Conservation (phyloP, 1,140 invertebrate species). For the Tenebrio molitor region DNA sequence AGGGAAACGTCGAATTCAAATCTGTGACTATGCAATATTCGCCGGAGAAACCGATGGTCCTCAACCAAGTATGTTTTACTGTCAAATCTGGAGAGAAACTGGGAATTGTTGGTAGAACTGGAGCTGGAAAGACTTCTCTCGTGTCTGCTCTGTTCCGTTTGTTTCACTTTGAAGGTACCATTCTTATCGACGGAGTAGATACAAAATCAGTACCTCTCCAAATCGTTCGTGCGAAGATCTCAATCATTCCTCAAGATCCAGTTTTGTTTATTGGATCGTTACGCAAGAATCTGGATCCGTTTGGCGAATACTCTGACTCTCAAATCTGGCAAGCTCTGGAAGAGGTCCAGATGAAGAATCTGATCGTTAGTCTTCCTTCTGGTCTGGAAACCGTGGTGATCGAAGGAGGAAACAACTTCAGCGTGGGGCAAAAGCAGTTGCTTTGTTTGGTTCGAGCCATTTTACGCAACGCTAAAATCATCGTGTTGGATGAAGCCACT, state of each 20-base stretch:
- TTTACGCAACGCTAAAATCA: constrained; percentile 80
- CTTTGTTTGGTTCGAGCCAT: constrained; percentile 87
- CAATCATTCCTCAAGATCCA: constrained; percentile 54
- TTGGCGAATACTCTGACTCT: constrained; percentile 61
- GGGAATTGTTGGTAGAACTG: constrained; percentile 83
- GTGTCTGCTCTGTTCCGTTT: constrained; percentile 78
- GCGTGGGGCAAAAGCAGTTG: constrained; percentile 86
- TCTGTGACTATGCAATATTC: not conserved
- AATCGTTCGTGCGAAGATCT: constrained; percentile 72
- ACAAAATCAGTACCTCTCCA: constrained; percentile 74
- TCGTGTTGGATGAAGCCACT: constrained; percentile 89
- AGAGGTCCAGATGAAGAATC: constrained; percentile 68
- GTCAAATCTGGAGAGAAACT: constrained; percentile 73
- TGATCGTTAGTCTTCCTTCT: constrained; percentile 65
- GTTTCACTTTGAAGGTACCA: constrained; percentile 69
- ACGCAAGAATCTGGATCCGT: constrained; percentile 11
- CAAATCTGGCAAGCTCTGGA: constrained; percentile 74
- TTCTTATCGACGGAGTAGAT: constrained; percentile 76
- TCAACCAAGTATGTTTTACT: constrained; percentile 73
- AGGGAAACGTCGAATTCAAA: not conserved
- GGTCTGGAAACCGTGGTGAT: constrained; percentile 74
- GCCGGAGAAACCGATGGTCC: not conserved
- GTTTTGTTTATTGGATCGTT: constrained; percentile 8
- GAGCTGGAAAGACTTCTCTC: constrained; percentile 85
- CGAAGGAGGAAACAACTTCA: constrained; percentile 83